These are phyloP conservation scores for Ceyx cyanopectus DNA, from an alignment of 2,113 vertebrate genomes.

Conservation along the genomic window DNA sequence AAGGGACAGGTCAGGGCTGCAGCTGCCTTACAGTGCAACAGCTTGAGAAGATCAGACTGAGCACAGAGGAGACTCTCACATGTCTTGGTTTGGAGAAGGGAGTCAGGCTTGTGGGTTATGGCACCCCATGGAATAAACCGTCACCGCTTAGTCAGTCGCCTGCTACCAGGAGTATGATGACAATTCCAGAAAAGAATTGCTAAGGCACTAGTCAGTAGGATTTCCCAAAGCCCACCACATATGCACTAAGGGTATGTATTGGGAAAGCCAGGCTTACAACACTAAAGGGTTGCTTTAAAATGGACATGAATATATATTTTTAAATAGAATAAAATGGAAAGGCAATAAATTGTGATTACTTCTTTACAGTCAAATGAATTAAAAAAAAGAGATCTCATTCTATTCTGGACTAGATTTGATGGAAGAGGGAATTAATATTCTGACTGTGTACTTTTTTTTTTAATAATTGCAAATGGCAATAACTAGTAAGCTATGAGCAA, in stretches of 20 bases:
- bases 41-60: neutral
- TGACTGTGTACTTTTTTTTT: constrained; percentile 64
- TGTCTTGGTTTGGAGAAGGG: neutral
- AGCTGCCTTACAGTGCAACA: neutral
- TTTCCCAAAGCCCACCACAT: constrained; percentile 44
- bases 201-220: constrained; percentile 32
- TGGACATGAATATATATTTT: constrained; percentile 72
- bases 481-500: constrained; percentile 80
- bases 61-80: neutral
- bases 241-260: constrained; percentile 60
- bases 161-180: neutral
- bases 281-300: constrained; percentile 72
- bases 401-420: constrained; percentile 67
- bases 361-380: constrained; percentile 65
- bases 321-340: constrained; percentile 67
- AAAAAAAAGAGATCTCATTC: constrained; percentile 35
- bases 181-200: constrained; percentile 19
- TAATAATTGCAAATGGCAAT: constrained; percentile 78
- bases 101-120: neutral
- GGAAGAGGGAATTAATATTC: constrained; percentile 65
- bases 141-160: neutral
- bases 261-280: constrained; percentile 61
- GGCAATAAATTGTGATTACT: constrained; percentile 77
- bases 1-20: neutral
- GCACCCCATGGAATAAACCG: neutral